These are phyloP conservation scores for Drosophila pectinifera DNA, from an alignment of 1,140 invertebrate species.

Conservation along the genomic window DNA sequence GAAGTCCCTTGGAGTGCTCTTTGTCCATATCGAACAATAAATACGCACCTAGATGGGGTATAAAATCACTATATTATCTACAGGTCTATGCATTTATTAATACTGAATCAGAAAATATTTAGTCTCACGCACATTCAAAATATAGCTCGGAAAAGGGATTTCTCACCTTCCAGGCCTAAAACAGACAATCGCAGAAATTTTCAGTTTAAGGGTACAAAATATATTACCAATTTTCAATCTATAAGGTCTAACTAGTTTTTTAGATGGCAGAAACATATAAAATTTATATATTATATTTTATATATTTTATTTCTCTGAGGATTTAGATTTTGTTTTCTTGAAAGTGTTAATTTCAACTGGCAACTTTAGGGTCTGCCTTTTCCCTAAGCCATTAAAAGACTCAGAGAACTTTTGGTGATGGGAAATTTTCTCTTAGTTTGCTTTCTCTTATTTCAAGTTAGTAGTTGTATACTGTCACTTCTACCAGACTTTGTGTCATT, in stretches of 20 bases:
- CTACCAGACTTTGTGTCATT: no score
- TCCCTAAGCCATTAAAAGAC: background rate
- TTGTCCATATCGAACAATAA: constrained; percentile 11
- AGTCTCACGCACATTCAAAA: no score
- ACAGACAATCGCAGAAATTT: no score
- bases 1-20: constrained; percentile 34
- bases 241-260: no score
- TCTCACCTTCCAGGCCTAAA: no score
- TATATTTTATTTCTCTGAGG: background rate
- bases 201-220: no score
- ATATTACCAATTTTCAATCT: no score
- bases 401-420: background rate
- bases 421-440: constrained; percentile 10
- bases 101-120: no score
- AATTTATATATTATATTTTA: background rate
- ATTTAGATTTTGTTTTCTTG: background rate
- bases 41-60: background rate
- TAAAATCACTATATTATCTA: background rate
- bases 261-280: no score
- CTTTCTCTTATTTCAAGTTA: background rate
- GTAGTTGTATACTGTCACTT: no score
- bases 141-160: no score
- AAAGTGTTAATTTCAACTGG: background rate
- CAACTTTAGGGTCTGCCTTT: background rate
- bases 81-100: background rate